Base-by-base conservation (phyloP, 2,113 vertebrate species). In the Cynopterus brachyotis region DNA sequence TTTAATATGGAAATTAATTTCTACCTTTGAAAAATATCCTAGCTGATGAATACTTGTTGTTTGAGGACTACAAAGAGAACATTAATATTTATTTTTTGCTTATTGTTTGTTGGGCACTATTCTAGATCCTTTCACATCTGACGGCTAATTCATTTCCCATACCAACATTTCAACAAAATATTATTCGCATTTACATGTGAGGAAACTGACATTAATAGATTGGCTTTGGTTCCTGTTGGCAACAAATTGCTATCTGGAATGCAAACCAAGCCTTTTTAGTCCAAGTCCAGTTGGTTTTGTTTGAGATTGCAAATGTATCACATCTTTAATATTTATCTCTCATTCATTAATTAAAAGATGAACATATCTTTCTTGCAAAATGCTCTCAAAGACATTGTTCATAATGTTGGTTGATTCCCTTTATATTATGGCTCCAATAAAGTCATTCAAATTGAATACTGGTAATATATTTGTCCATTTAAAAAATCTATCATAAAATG, bases 221-320 rank as follows among this genome's bases (percentile, higher is more conserved):
- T 81, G 88, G 59, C 26, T 89, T 92, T 95, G 79, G 32, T 95
- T 92, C 73, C 47, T 94, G 9, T 30, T 94, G 45, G 70, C 37
- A 64, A 42, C 19, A 75, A 86, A 76, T 84, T 89, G 9, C 45
- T 50, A 28, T 85, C n/a, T 81, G 24, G 40, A 73, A 70, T 70
- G 24, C 28, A 94, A 88, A 91, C 47, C 26, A 85, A 30, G 20
- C 45, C 45, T 95, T 91, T 59, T 69, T 59, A 89, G 26, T 84
- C 24, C 32, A 76, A 82, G 24, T 80, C 72, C n/a, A 80, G 26
- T 60, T 67, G 69, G 12, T 64, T 82, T 93, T 83, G 6, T 83
- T 85, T 82, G 32, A 95, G 32, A n/a, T 76, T 95, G 26, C 26
- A 91, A 47, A 79, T 84, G 26, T 88, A 73, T 73, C 35, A 40